Evolutionary conservation across 2,113 vertebrate genomes (phyloP), one percentile per base, ranked within the genome.

Genomic region (Andinoacara biseriatus): DNA sequence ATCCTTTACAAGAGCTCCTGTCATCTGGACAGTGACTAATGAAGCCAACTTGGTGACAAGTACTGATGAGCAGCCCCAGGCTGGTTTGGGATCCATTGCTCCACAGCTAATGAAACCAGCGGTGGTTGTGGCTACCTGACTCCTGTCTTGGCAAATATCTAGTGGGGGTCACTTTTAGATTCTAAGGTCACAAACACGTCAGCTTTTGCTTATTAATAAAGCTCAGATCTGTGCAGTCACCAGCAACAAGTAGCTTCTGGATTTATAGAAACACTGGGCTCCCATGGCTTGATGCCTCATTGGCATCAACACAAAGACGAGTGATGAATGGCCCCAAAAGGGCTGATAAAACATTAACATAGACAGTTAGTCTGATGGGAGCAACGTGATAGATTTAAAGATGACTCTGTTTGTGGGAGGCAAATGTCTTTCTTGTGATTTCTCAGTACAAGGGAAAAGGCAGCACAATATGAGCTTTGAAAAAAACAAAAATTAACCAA

Each of bases 21-120:
- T 95, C 94, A 93, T 93, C 69, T 91, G 93, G 89, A 93, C 89
- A 87, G 89, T 96, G 95, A 96, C 95, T 95, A 95, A 96, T 96
- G 94, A 92, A 92, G 87, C 78, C 49, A 86, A 84, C 85, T 62
- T 65, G 76, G 49, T 95, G 95, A 95, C 95, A 95, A 95, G 94
- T 92, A 96, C 91, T 92, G 95, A 96, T 95, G 94, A 93, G 89
- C 74, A 40, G 91, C 95, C 94, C 85, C 87, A 46, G 93, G 95
- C 94, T 86, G 80, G 79, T 76, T 83, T 83, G 63, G 85, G 79
- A 78, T 87, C 82, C 75, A 58, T 84, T 46, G 84, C 88, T 86
- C 56, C 17, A 4, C 65, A 35, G 85, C 86, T 89, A 91, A 93
- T 91, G 84, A 92, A 89, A 84, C 82, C 84, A 81, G 78, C 87